Percentiles rank a stretch among this genome's conserved stretches.
Evolutionary conservation across 2,797 vertebrate genomes (phyloP).

Genomic region (Scarus forsteni): DNA sequence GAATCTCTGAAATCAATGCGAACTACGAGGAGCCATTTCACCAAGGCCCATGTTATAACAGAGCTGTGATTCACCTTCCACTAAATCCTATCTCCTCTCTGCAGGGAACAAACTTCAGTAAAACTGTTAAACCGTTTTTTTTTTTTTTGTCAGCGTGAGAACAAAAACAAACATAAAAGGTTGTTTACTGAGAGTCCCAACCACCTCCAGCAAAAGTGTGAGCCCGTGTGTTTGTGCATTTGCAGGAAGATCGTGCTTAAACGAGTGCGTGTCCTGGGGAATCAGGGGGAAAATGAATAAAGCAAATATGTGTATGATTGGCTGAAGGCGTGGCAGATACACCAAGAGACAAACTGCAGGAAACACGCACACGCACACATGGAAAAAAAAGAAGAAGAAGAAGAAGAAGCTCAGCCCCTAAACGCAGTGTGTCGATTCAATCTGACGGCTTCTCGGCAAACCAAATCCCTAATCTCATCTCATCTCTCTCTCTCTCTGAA

Average conservation of each 20-base stretch:
- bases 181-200: constrained; percentile 49
- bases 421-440: constrained; percentile 59
- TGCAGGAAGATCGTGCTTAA: background rate
- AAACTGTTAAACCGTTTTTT: constrained; percentile 13
- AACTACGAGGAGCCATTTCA: background rate
- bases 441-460: constrained; percentile 62
- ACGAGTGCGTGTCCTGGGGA: constrained; percentile 46
- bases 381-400: constrained; percentile 1
- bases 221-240: background rate
- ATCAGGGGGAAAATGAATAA: constrained; percentile 52
- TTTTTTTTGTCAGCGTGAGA: constrained; percentile 3
- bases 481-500: constrained; percentile 63
- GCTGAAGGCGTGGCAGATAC: constrained; percentile 44
- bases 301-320: constrained; percentile 60
- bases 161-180: constrained; percentile 53
- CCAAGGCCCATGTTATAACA: background rate
- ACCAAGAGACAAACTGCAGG: constrained; percentile 19
- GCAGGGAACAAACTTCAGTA: constrained; percentile 51
- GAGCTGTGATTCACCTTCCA: constrained; percentile 22
- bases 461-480: constrained; percentile 75
- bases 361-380: constrained; percentile 10
- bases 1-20: background rate
- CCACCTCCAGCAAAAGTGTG: constrained; percentile 41
- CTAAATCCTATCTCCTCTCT: constrained; percentile 31
- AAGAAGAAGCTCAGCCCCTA: constrained; percentile 19